Percentiles rank a stretch among this genome's conserved stretches.
These are phyloP conservation scores for Athrips mouffetella DNA, from an alignment of 2,888 invertebrate species.

Conservation along the genomic window DNA sequence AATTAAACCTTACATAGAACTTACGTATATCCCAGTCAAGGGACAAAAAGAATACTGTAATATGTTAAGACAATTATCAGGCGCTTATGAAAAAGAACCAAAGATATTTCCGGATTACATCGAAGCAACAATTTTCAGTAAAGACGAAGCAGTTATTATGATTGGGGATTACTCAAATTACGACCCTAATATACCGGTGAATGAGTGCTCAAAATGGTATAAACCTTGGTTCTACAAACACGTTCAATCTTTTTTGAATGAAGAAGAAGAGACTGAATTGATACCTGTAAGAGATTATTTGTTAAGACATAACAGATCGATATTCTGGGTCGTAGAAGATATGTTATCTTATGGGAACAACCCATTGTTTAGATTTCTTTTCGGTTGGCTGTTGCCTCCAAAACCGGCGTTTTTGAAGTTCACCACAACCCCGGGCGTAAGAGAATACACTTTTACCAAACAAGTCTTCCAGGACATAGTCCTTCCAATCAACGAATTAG, in stretches of 20 bases:
- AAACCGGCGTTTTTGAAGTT: slow-evolving; percentile 86
- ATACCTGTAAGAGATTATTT: slow-evolving; percentile 82
- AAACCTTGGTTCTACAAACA: slow-evolving; percentile 87
- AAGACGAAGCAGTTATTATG: slow-evolving; percentile 82
- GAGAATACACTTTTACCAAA: slow-evolving; percentile 83
- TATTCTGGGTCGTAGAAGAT: slow-evolving; percentile 85
- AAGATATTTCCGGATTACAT: slow-evolving; percentile 78
- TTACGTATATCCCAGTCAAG: slow-evolving; percentile 80
- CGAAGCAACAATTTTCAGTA: slow-evolving; percentile 82
- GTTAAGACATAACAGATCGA: slow-evolving; percentile 81
- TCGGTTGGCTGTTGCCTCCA: slow-evolving; percentile 84
- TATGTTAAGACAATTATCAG: slow-evolving; percentile 78
- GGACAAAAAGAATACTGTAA: slow-evolving; percentile 82
- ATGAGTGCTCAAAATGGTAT: slow-evolving; percentile 80
- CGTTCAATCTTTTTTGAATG: slow-evolving; percentile 75
- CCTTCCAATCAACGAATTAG: slow-evolving; percentile 80
- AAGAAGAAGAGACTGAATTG: slow-evolving; percentile 75
- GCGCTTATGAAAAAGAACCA: slow-evolving; percentile 68
- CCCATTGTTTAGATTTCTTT: slow-evolving; percentile 77
- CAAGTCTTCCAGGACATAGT: slow-evolving; percentile 86
- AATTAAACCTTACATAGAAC: slow-evolving; percentile 81
- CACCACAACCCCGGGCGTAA: slow-evolving; percentile 82
- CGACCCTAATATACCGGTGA: slow-evolving; percentile 69
- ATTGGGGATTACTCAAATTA: slow-evolving; percentile 81
- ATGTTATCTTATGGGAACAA: slow-evolving; percentile 85